Percentiles rank a stretch among this genome's conserved stretches.
Conservation (phyloP, 2,113 vertebrate genomes). For the Lamprologus callipterus region DNA sequence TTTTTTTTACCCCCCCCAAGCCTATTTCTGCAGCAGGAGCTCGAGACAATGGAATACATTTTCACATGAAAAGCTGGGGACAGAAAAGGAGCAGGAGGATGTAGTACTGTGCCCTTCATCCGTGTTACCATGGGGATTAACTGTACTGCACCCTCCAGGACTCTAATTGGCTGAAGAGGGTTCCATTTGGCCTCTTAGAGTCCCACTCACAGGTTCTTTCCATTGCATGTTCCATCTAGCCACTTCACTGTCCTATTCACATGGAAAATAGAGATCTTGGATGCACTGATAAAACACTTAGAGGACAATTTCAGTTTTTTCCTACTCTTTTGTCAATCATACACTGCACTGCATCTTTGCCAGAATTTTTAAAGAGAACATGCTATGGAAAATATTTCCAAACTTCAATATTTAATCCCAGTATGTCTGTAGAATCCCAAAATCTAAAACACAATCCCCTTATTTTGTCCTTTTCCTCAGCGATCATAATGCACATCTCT, state of each 20-base stretch:
- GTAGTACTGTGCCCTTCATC: slow-evolving; percentile 42
- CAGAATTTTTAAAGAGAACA: not conserved
- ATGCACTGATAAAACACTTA: slow-evolving; percentile 8
- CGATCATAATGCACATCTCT: not conserved
- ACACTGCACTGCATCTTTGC: not conserved
- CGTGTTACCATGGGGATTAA: slow-evolving; percentile 60
- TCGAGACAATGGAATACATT: slow-evolving; percentile 48
- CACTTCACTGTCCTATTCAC: slow-evolving; percentile 43
- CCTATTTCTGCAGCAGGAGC: not conserved
- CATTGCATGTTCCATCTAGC: slow-evolving; percentile 32
- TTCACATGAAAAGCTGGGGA: slow-evolving; percentile 60
- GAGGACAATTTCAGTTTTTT: not conserved
- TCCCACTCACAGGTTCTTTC: slow-evolving; percentile 30
- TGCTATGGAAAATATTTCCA: not conserved
- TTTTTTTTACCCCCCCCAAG: not conserved
- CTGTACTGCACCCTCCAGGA: slow-evolving; percentile 27
- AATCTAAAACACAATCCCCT: not conserved
- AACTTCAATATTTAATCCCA: not conserved
- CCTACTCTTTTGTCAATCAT: not conserved
- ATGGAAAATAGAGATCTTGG: slow-evolving; percentile 33
- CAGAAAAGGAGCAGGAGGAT: slow-evolving; percentile 15
- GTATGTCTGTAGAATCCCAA: not conserved
- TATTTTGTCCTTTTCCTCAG: not conserved
- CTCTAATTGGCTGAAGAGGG: slow-evolving; percentile 48
- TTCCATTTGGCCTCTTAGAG: slow-evolving; percentile 48